Conservation (phyloP, 2,797 vertebrate species). For the Xiphophorus birchmanni region DNA sequence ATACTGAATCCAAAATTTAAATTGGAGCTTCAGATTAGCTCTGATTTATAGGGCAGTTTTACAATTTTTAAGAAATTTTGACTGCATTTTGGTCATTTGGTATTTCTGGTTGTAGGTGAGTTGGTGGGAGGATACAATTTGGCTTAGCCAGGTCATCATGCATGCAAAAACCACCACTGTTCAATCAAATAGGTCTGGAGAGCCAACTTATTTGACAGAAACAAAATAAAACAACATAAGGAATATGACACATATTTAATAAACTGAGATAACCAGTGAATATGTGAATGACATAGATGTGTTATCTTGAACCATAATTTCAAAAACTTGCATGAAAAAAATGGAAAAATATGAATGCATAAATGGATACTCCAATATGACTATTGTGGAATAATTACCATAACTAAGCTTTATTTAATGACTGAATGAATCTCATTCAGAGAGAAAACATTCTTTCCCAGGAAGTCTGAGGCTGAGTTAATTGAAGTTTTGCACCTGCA, state of each 20-base stretch:
- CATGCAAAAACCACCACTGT: not conserved
- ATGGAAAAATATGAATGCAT: not conserved
- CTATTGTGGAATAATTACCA: not conserved
- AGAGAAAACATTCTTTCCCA: not conserved
- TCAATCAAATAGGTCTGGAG: not conserved
- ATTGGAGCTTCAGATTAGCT: not conserved
- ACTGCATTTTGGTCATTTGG: not conserved
- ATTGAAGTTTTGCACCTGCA: not conserved
- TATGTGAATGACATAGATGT: no score
- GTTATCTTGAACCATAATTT: not conserved
- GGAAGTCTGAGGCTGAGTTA: not conserved
- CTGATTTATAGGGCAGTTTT: not conserved
- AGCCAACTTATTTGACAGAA: not conserved
- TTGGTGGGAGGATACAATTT: not conserved
- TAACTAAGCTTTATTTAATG: not conserved
- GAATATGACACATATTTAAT: no score
- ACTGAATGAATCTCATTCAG: not conserved
- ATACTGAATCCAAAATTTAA: not conserved
- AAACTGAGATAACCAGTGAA: no score
- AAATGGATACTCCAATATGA: not conserved
- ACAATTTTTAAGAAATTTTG: not conserved
- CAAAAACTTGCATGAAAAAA: not conserved
- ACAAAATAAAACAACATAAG: not conserved
- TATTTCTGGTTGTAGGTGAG: no score
- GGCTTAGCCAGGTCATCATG: not conserved